Evolutionary conservation across 2,113 vertebrate genomes (phyloP).

Genomic region (Rhinolophus sinicus): DNA sequence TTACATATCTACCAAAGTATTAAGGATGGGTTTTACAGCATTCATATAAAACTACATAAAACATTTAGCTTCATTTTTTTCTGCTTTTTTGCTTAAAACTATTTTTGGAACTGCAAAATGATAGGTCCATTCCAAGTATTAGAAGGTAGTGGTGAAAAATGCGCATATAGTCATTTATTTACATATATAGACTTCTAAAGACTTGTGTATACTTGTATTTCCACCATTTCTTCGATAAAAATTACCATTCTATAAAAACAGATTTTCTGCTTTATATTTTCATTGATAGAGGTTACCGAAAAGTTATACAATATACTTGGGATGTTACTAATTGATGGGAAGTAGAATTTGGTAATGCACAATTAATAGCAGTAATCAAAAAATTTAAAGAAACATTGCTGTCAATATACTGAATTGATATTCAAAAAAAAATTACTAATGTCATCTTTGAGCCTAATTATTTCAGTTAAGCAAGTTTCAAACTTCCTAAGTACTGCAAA

Average conservation of each 20-base stretch:
- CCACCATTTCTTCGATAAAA: not conserved
- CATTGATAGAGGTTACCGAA: not conserved
- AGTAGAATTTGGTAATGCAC: not conserved
- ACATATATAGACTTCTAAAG: not conserved
- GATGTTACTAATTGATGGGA: not conserved
- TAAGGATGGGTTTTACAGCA: not conserved
- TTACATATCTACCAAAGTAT: not conserved
- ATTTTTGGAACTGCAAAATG: not conserved
- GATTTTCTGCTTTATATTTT: not conserved
- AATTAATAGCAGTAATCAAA: not conserved
- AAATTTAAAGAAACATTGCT: not conserved
- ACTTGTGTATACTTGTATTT: not conserved
- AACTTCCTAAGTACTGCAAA: not conserved
- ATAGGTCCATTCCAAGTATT: not conserved
- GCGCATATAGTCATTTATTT: not conserved
- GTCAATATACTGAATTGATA: not conserved
- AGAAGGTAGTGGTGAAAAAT: not conserved
- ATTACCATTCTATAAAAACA: not conserved
- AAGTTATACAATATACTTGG: not conserved
- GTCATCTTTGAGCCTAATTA: not conserved
- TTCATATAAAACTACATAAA: not conserved
- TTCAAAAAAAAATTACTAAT: not conserved
- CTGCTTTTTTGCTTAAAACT: not conserved
- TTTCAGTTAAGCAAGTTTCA: not conserved
- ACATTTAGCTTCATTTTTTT: not conserved